phyloP scores from a whole-genome alignment of 1,140 invertebrate species.

The Zeugodacus cucurbitae region DNA sequence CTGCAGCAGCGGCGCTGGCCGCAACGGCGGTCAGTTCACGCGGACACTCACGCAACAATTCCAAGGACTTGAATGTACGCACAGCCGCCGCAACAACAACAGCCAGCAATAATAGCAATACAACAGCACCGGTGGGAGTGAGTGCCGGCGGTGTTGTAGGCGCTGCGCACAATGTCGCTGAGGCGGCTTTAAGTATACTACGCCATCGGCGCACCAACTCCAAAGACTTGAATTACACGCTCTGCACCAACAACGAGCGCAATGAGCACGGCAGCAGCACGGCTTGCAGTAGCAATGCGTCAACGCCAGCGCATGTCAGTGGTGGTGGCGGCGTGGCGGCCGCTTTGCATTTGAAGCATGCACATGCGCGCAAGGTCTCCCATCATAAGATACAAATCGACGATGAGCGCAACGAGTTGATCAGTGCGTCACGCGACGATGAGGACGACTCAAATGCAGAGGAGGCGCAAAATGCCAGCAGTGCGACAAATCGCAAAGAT shows the following conservation, averaged over 20 bases:
- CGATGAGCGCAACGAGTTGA: constrained; percentile 61
- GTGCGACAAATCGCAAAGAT: background rate
- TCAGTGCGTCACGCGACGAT: constrained; percentile 51
- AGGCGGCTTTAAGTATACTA: constrained; percentile 66
- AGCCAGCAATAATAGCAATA: constrained; percentile 26
- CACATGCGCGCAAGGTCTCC: constrained; percentile 51
- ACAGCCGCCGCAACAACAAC: constrained; percentile 44
- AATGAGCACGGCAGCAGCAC: constrained; percentile 19
- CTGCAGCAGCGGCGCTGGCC: constrained; percentile 44
- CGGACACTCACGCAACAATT: constrained; percentile 69
- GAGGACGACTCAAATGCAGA: constrained; percentile 43
- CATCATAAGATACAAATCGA: constrained; percentile 65
- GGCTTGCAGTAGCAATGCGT: background rate
- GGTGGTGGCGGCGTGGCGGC: background rate
- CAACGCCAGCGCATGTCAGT: background rate
- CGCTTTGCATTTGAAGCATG: background rate
- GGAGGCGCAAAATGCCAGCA: background rate
- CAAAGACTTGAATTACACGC: constrained; percentile 65
- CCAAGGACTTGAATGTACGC: constrained; percentile 68
- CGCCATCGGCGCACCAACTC: constrained; percentile 71
- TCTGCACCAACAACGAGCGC: constrained; percentile 47
- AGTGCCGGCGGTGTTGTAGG: background rate
- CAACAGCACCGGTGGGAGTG: background rate
- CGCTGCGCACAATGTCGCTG: background rate
- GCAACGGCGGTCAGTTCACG: constrained; percentile 47